Percentiles rank a stretch among this genome's conserved stretches.
phyloP scores from a whole-genome alignment of 2,888 invertebrate genomes.

The Elysia crispata region DNA sequence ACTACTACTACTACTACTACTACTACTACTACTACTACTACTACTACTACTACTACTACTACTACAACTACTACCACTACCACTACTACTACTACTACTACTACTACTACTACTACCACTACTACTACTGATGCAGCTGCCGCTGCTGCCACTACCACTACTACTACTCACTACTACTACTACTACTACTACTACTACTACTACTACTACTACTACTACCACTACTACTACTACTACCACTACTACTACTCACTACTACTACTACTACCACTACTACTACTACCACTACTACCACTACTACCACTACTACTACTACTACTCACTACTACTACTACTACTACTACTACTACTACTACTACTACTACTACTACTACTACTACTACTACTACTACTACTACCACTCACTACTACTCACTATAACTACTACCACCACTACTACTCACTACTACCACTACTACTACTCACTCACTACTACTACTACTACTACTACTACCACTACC shows the following conservation, averaged over 20 bases:
- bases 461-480: too few relatives aligned
- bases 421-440: too few relatives aligned
- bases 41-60: constrained; percentile 23
- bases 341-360: constrained; percentile 9
- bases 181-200: constrained; percentile 20
- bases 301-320: too few relatives aligned
- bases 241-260: too few relatives aligned
- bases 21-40: constrained; percentile 22
- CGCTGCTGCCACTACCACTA: constrained; percentile 12
- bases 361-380: constrained; percentile 9
- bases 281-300: constrained; percentile 1
- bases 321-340: background rate
- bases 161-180: too few relatives aligned
- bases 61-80: constrained; percentile 15
- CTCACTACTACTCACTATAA: background rate
- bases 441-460: too few relatives aligned
- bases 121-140: too few relatives aligned
- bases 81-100: constrained; percentile 16
- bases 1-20: constrained; percentile 19
- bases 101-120: too few relatives aligned
- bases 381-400: constrained; percentile 9
- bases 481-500: too few relatives aligned
- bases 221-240: background rate
- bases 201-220: background rate
- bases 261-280: constrained; percentile 4